Base-by-base conservation (phyloP, 1,140 invertebrate genomes). In the Drosophila serrata region DNA sequence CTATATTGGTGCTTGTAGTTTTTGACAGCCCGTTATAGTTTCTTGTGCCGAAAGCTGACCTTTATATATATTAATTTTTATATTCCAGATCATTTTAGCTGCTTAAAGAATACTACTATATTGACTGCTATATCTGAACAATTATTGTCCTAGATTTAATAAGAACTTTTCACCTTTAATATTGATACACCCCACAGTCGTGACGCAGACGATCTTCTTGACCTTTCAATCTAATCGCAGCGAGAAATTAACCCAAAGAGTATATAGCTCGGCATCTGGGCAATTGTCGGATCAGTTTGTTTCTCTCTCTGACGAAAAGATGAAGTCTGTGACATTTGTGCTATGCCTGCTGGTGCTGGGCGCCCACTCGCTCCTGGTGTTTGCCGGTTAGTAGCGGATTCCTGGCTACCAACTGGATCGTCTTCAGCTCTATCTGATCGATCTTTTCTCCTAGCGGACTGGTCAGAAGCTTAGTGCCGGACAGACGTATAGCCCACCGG, bases 261-360 rank as follows among this genome's bases (percentile, higher is more conserved):
- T 63, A 55, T 58, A 72, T 57, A 58, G 51, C 15, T 13, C 7
- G 58, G 4, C 27, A 19, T 5, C 37, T 9, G 17, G 17, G 6
- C 29, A 24, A 33, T 15, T 4, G 19, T n/a, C 11, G 5, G 37
- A 15, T 75, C 17, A 75, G 61, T 68, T 53, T 19, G 22, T 19
- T 37, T n/a, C 11, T 55, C 31, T 22, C 29, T 11, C 5, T 37
- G 8, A 7, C 2, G 2, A 29, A 4, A 67, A 22, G 19, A 88
- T 87, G 85, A 65, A 80, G 22, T 45, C 72, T 17, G 37, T 63
- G 11, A 80, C 76, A 40, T 60, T 90, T 67, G 72, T 88, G n/a
- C 72, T 88, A 2, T 90, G 75, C 48, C 37, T 79, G 22, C 15
- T 87, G n/a, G 72, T 87, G 27, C 48, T 87, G 31, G 62, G 55